Percentiles rank a stretch among this genome's conserved stretches.
phyloP scores from a whole-genome alignment of 2,888 invertebrate species.

The Heteropelma amictum region DNA sequence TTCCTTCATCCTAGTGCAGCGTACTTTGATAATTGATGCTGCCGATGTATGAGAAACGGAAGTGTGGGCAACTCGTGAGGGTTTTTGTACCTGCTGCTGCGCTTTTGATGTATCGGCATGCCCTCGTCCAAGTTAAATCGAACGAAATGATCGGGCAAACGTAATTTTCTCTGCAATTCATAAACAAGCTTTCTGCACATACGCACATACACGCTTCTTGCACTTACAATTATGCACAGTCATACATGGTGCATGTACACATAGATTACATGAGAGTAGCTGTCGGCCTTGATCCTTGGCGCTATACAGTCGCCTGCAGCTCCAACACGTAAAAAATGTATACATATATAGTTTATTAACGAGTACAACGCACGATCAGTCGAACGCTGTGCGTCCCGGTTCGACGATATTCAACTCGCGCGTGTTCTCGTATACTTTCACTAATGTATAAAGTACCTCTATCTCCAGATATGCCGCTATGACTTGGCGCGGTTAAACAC shows the following conservation, averaged over 20 bases:
- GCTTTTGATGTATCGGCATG: constrained; percentile 8
- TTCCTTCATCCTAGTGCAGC: too few relatives aligned
- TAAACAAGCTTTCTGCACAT: constrained; percentile 12
- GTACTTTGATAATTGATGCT: constrained; percentile 11
- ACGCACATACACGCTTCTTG: constrained; percentile 42
- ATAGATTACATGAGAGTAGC: constrained; percentile 58
- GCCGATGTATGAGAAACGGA: constrained; percentile 45
- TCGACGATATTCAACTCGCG: constrained; percentile 59
- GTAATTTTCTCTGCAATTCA: constrained; percentile 30
- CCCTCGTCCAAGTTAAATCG: neutral
- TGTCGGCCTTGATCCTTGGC: constrained; percentile 76
- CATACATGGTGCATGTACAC: constrained; percentile 8
- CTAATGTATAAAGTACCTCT: constrained; percentile 66
- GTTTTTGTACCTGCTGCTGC: neutral
- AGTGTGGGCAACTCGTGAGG: constrained; percentile 27
- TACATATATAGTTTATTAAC: constrained; percentile 34
- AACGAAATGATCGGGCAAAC: neutral
- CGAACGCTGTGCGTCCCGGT: constrained; percentile 49
- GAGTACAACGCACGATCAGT: constrained; percentile 42
- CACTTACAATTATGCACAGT: neutral
- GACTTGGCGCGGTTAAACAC: constrained; percentile 60
- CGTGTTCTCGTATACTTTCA: constrained; percentile 72
- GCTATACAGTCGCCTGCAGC: constrained; percentile 73
- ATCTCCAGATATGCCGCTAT: constrained; percentile 60
- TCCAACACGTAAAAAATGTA: constrained; percentile 36